Evolutionary conservation across 1,140 invertebrate species (phyloP).

Genomic region (Danaus plexippus): DNA sequence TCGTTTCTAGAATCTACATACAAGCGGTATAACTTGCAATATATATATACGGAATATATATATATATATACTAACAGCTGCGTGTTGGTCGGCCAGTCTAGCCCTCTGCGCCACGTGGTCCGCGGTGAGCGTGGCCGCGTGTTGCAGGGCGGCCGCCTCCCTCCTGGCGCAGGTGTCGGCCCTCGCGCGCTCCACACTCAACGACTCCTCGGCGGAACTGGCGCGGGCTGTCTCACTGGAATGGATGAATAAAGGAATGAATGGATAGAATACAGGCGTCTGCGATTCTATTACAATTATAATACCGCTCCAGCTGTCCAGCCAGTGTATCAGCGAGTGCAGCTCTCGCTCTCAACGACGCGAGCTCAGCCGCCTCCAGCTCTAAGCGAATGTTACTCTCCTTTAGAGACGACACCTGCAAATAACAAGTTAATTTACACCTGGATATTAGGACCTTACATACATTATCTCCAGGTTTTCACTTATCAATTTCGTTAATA

Average conservation of each 20-base stretch:
- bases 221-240: constrained; percentile 43
- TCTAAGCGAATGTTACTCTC: constrained; percentile 79
- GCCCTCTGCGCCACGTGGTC: constrained; percentile 36
- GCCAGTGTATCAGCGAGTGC: constrained; percentile 57
- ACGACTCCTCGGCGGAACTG: constrained; percentile 34
- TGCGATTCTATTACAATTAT: too few species aligned
- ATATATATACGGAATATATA: too few species aligned
- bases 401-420: constrained; percentile 78
- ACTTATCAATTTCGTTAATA: too few species aligned
- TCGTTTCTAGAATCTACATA: too few species aligned
- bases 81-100: constrained; percentile 18
- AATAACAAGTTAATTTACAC: constrained; percentile 10
- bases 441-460: neutral
- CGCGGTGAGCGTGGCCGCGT: constrained; percentile 52
- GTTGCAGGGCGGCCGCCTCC: constrained; percentile 51
- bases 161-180: constrained; percentile 48
- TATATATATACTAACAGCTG: constrained; percentile 21
- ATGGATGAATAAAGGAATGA: constrained; percentile 1
- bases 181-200: constrained; percentile 32
- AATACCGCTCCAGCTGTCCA: constrained; percentile 57
- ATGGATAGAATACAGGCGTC: too few species aligned
- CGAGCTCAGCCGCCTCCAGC: constrained; percentile 78
- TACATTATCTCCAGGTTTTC: too few species aligned
- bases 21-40: too few species aligned
- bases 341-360: constrained; percentile 54